Conservation (phyloP, 92 coral and sea anemone species). For the Umimayanthus chanpuru region DNA sequence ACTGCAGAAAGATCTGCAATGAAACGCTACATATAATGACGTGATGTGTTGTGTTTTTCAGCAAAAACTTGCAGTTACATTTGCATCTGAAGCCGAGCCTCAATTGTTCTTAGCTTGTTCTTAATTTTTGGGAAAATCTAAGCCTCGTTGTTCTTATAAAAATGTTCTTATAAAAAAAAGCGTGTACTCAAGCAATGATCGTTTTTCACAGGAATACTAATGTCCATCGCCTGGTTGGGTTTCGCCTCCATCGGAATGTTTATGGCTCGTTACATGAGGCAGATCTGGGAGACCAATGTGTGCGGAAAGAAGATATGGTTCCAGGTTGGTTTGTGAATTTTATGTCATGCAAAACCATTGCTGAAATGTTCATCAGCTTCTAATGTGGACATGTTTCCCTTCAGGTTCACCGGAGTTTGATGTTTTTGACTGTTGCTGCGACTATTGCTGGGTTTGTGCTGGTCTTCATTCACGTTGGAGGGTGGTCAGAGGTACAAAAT, state of each 20-base stretch:
- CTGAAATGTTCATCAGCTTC: not conserved
- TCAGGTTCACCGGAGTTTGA: slow-evolving; percentile 32
- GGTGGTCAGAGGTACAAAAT: slow-evolving; percentile 18
- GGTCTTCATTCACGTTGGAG: slow-evolving; percentile 4
- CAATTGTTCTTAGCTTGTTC: too few species aligned
- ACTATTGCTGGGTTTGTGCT: slow-evolving; percentile 16
- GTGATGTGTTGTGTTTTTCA: too few species aligned
- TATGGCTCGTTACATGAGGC: slow-evolving; percentile 39
- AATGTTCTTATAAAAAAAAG: too few species aligned
- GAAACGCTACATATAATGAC: too few species aligned
- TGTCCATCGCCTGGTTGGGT: slow-evolving; percentile 30
- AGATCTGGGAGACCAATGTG: slow-evolving; percentile 25
- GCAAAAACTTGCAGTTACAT: too few species aligned
- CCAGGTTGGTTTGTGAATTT: slow-evolving; percentile 12
- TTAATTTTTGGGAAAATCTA: too few species aligned
- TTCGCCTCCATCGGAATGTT: slow-evolving; percentile 40
- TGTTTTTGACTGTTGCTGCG: slow-evolving; percentile 17
- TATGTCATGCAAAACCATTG: not conserved
- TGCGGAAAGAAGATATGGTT: slow-evolving; percentile 36
- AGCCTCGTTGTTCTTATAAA: too few species aligned
- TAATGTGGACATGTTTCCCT: not conserved
- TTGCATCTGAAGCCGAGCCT: too few species aligned
- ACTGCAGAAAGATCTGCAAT: too few species aligned
- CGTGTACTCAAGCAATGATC: not conserved
- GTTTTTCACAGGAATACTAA: slow-evolving; percentile 28